phyloP scores from a whole-genome alignment of 2,113 vertebrate species.

The Hemicordylus capensis region DNA sequence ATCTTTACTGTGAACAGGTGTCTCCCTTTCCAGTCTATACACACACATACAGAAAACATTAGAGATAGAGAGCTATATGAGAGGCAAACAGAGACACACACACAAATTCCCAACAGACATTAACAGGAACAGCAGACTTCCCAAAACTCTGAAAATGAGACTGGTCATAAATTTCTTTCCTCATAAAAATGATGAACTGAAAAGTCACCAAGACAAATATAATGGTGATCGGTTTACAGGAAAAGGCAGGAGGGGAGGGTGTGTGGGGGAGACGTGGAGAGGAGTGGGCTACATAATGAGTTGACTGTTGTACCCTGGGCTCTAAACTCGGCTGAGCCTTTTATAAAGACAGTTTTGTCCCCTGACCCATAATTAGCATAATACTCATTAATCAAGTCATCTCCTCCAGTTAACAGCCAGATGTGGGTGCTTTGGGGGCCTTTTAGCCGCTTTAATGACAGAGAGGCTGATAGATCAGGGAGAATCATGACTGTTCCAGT shows the following conservation, averaged over 20 bases:
- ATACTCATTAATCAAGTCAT: slow-evolving; percentile 37
- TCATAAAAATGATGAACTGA: slow-evolving; percentile 22
- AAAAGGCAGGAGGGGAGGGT: not conserved
- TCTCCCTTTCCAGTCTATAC: not conserved
- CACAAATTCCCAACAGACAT: not conserved
- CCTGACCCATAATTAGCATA: slow-evolving; percentile 44
- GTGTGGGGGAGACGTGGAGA: not conserved
- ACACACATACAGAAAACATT: not conserved
- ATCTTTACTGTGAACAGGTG: not conserved
- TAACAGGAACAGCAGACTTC: not conserved
- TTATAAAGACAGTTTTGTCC: slow-evolving; percentile 31
- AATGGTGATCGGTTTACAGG: not conserved
- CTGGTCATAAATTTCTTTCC: not conserved
- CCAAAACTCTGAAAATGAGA: slow-evolving; percentile 13
- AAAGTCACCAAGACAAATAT: not conserved
- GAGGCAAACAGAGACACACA: not conserved
- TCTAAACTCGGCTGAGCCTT: slow-evolving; percentile 42
- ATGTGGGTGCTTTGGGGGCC: slow-evolving; percentile 23
- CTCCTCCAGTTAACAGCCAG: slow-evolving; percentile 43
- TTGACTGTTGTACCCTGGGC: not conserved
- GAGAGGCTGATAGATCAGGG: slow-evolving; percentile 20
- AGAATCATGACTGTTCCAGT: not conserved
- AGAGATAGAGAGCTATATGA: not conserved
- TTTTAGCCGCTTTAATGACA: slow-evolving; percentile 40
- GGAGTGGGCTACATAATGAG: not conserved